Percentiles rank a stretch among this genome's conserved stretches.
Evolutionary conservation across 2,797 vertebrate species (phyloP).

Genomic region (Brachyalestes nurse): DNA sequence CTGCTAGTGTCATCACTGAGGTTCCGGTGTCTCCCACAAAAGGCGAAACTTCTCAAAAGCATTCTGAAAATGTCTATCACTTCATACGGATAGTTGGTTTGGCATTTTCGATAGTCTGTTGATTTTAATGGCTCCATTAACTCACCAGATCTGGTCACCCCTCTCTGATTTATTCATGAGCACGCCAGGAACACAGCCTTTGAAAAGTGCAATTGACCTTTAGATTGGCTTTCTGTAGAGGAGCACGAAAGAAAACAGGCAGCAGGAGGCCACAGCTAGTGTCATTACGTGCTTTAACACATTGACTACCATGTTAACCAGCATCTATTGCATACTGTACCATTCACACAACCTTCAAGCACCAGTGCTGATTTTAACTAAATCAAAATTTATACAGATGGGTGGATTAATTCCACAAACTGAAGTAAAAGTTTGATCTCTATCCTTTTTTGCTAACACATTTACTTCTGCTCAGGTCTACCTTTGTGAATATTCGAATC

Average conservation of each 20-base stretch:
- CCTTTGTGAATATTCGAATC: not conserved
- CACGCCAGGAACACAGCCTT: conserved; percentile 54
- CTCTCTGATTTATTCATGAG: conserved; percentile 63
- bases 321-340: conserved; percentile 20
- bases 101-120: conserved; percentile 57
- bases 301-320: conserved; percentile 41
- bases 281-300: conserved; percentile 47
- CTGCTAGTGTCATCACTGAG: too few relatives aligned
- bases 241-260: conserved; percentile 47
- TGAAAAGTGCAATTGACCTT: conserved; percentile 64
- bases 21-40: not conserved
- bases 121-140: conserved; percentile 61
- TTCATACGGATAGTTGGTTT: conserved; percentile 42
- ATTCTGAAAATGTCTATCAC: conserved; percentile 41
- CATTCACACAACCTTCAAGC: conserved; percentile 8
- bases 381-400: not conserved
- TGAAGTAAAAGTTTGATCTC: not conserved
- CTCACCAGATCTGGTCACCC: conserved; percentile 54
- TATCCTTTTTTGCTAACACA: not conserved
- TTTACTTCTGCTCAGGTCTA: not conserved
- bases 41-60: conserved; percentile 37
- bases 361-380: not conserved
- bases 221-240: conserved; percentile 46
- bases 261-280: conserved; percentile 29
- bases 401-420: not conserved